Base-by-base conservation (phyloP, 2,113 vertebrate species). In the Micromys minutus region DNA sequence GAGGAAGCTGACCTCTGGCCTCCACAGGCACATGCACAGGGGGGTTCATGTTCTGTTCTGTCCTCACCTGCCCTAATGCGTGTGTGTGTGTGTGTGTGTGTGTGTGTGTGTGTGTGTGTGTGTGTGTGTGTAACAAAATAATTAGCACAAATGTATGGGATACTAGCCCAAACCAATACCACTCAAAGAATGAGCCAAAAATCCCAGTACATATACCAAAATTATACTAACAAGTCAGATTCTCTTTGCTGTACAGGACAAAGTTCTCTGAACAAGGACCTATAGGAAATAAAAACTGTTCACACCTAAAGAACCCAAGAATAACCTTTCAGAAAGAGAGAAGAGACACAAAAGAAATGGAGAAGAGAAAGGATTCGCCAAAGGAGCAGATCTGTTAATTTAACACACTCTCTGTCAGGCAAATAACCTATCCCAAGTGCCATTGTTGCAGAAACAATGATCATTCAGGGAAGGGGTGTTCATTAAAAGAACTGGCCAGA, bases 321-420 rank as follows among this genome's bases (percentile, higher is more conserved):
- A 86, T 93, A 92, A 97, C 94, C 97, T 97, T 97, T 95, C 94
- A 97, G 96, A 95, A 94, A 98, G 96, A 97, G 92, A 97, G 94
- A 97, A 96, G 91, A 87, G 90, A 97, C 94, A 98, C 97, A 98
- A 98, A 97, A 96, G 97, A 92, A 97, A 97, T 91, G 88, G 86
- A 96, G 96, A 96, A 95, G 93, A 98, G 97, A 91, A 80, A 91
- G 89, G 91, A 93, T 91, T 87, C 79, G 97, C 98, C 98, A 96
- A 98, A 98, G 98, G 97, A 98, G 97, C 93, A 97, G 95, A 98
- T 98, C 98, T 98, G 98, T 98, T 98, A 98, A 98, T 98, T 98
- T 98, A 98, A 98, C 98, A 98, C 96, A 97, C 97, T 98, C 98
- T 98, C 98, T 98, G 98, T 98, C 97, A 98, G 98, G 97, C 97